Percentiles rank a stretch among this genome's conserved stretches.
These are phyloP conservation scores for Onychomys arenicola DNA, from an alignment of 2,797 vertebrate species.

Conservation along the genomic window DNA sequence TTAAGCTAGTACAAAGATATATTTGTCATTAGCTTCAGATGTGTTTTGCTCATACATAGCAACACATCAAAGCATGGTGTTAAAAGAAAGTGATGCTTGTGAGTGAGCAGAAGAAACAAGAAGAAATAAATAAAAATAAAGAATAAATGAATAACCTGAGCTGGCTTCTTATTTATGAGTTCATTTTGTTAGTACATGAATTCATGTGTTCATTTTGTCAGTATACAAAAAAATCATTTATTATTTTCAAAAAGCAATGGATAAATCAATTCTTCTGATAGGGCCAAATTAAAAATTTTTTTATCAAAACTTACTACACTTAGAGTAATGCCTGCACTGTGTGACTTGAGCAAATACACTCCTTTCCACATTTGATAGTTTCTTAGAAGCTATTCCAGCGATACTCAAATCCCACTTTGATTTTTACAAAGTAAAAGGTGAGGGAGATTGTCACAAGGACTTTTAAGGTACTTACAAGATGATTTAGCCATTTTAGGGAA, in stretches of 20 bases:
- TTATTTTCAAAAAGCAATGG: neutral
- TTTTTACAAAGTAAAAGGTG: conserved; percentile 53
- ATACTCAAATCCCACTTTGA: conserved; percentile 39
- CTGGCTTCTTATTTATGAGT: neutral
- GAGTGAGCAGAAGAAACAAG: conserved; percentile 1
- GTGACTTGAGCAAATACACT: neutral
- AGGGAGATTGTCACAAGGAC: neutral
- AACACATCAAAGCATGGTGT: conserved; percentile 53
- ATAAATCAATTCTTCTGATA: neutral
- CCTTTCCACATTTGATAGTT: conserved; percentile 28
- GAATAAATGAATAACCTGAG: neutral
- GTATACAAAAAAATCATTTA: neutral
- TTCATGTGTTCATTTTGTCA: neutral
- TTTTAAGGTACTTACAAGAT: neutral
- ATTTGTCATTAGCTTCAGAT: neutral
- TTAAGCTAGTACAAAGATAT: neutral
- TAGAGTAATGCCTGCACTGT: neutral
- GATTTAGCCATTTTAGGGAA: conserved; percentile 33
- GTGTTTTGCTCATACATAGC: neutral
- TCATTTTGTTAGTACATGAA: neutral
- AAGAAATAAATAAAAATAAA: neutral
- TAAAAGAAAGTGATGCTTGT: conserved; percentile 47
- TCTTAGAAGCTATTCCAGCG: conserved; percentile 40
- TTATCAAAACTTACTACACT: conserved; percentile 27
- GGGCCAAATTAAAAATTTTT: conserved; percentile 30